Evolutionary conservation across 2,113 vertebrate species (phyloP).

Genomic region (Himantopus leucocephalus): DNA sequence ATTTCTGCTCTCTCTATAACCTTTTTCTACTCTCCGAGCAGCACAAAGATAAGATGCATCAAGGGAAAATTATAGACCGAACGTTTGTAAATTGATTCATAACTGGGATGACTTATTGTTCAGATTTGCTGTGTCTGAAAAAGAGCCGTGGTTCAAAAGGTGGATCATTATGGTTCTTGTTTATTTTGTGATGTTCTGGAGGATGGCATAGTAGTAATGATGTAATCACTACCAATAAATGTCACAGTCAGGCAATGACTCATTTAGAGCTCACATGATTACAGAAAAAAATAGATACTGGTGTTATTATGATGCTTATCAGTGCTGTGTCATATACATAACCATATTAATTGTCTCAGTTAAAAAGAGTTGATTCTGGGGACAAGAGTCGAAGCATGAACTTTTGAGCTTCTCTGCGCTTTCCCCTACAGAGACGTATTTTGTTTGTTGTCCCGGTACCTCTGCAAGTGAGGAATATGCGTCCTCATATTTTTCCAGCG

Average conservation of each 20-base stretch:
- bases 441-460: neutral
- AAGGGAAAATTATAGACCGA: neutral
- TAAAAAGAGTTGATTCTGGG: neutral
- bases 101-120: neutral
- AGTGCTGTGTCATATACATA: neutral
- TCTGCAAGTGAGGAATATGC: neutral
- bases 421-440: neutral
- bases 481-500: neutral
- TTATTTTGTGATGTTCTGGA: neutral
- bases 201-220: constrained; percentile 1
- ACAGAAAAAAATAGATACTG: neutral
- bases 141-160: neutral
- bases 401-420: neutral
- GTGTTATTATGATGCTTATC: neutral
- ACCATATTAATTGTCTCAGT: neutral
- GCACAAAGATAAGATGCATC: neutral
- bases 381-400: neutral
- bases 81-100: neutral
- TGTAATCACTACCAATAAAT: neutral
- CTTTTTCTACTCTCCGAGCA: neutral
- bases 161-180: neutral
- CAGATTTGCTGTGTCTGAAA: neutral
- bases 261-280: neutral
- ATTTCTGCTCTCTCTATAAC: neutral
- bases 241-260: neutral